Conservation (phyloP, 2,797 vertebrate species). For the Hapalemur alaotrensis region DNA sequence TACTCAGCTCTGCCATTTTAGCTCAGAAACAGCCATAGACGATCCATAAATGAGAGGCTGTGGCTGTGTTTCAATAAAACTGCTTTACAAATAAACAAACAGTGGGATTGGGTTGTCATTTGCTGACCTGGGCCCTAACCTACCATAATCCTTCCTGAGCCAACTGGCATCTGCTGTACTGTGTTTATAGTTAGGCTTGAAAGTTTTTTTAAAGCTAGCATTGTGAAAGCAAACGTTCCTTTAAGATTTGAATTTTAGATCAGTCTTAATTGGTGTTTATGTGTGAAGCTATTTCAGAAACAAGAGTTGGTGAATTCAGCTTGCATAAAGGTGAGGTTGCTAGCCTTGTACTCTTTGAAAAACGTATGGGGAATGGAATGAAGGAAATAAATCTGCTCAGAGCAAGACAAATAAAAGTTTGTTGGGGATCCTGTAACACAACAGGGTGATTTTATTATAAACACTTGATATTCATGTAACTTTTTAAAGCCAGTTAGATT, state of each 20-base stretch:
- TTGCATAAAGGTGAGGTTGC: neutral
- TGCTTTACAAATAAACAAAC: neutral
- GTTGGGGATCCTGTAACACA: neutral
- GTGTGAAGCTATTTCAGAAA: conserved; percentile 6
- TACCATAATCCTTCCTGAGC: neutral
- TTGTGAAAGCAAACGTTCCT: neutral
- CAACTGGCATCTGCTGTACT: neutral
- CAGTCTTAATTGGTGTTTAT: conserved; percentile 24
- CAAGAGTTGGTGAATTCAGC: neutral
- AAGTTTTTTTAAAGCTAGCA: neutral
- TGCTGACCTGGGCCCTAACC: neutral
- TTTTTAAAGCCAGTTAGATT: neutral
- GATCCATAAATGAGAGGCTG: neutral
- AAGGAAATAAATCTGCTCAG: neutral
- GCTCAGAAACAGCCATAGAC: neutral
- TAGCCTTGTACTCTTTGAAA: neutral
- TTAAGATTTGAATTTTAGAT: conserved; percentile 24
- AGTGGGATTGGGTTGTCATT: neutral
- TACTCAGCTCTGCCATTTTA: neutral
- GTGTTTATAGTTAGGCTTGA: neutral
- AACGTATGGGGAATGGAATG: neutral
- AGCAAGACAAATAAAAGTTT: neutral
- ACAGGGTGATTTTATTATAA: neutral
- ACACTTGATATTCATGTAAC: neutral
- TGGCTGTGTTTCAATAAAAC: neutral